phyloP scores from a whole-genome alignment of 23 tunicate genomes.

The Styela plicata region DNA sequence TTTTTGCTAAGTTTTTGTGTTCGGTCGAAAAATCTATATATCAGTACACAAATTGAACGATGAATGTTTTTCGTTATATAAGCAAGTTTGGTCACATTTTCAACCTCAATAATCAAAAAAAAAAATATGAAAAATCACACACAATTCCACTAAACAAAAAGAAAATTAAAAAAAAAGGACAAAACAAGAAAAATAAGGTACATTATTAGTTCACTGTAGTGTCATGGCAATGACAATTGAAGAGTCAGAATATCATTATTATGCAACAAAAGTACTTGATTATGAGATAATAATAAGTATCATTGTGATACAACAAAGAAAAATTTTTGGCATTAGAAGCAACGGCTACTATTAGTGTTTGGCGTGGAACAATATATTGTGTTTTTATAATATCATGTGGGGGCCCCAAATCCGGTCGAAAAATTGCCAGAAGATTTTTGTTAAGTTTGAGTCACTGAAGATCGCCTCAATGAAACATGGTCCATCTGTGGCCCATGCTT shows the following conservation, averaged over 20 bases:
- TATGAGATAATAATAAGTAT: neutral
- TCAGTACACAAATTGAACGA: too few species aligned
- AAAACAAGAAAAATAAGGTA: neutral
- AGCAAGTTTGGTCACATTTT: too few species aligned
- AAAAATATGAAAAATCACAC: neutral
- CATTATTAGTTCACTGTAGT: neutral
- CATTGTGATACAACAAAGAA: neutral
- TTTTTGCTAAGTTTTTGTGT: too few species aligned
- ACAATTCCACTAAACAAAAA: neutral
- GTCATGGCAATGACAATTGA: neutral
- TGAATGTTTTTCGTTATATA: too few species aligned
- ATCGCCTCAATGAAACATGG: too few species aligned
- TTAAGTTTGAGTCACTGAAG: too few species aligned
- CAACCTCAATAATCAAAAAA: too few species aligned
- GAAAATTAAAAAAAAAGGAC: neutral
- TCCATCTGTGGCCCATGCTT: too few species aligned
- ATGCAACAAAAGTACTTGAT: neutral
- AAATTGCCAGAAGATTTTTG: too few species aligned
- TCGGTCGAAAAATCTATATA: too few species aligned
- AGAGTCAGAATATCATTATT: neutral
- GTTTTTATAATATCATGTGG: neutral
- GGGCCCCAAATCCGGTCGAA: too few species aligned
- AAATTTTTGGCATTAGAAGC: neutral
- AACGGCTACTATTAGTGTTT: neutral
- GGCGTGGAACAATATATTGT: neutral